These are phyloP conservation scores for Malacoraja senta DNA, from an alignment of 2,797 vertebrate species.

Conservation along the genomic window DNA sequence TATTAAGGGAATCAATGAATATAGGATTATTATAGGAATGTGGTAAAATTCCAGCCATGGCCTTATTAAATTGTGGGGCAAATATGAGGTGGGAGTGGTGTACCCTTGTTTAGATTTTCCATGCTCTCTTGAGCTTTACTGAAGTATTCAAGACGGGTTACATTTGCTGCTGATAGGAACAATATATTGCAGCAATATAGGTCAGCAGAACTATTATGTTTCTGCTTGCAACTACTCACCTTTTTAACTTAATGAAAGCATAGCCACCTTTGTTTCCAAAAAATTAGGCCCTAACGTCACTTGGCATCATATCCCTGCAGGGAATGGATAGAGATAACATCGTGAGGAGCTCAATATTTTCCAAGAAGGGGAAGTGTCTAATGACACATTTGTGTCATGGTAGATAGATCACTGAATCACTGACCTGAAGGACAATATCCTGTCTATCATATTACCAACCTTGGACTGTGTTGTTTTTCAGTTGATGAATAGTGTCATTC, in stretches of 20 bases:
- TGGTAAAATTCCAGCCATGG: too few relatives aligned
- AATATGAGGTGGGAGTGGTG: too few relatives aligned
- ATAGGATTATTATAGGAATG: too few relatives aligned
- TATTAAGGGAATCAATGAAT: too few relatives aligned
- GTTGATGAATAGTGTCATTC: constrained; percentile 22
- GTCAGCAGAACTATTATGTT: background rate
- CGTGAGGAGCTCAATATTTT: background rate
- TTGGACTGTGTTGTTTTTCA: background rate
- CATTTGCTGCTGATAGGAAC: background rate
- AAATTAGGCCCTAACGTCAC: background rate
- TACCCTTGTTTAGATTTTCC: too few relatives aligned
- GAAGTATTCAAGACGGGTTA: background rate
- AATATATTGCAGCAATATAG: background rate
- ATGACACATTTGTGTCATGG: constrained; percentile 9
- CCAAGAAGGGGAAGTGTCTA: background rate
- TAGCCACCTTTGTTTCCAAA: background rate
- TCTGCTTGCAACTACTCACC: background rate
- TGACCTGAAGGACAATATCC: constrained; percentile 15
- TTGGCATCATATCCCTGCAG: constrained; percentile 3
- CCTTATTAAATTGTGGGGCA: too few relatives aligned
- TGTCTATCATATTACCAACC: constrained; percentile 21
- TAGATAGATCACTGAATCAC: constrained; percentile 8
- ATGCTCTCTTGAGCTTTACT: too few relatives aligned
- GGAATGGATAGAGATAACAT: background rate
- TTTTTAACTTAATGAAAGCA: background rate